Percentiles rank a stretch among this genome's conserved stretches.
These are phyloP conservation scores for Triplophysa dalaica DNA, from an alignment of 2,113 vertebrate species.

Conservation along the genomic window DNA sequence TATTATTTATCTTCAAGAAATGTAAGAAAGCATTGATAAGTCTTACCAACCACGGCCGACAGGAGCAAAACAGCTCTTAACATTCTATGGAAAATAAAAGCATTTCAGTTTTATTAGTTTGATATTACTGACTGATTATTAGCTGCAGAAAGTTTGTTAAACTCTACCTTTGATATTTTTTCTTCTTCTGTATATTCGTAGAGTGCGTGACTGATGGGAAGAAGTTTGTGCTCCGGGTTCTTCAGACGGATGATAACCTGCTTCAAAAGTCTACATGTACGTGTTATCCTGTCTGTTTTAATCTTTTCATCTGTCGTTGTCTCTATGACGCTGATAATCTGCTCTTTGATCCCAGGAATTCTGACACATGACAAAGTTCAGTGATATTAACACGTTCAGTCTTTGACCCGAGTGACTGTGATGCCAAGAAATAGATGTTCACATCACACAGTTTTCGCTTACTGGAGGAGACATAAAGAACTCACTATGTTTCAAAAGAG, in stretches of 20 bases:
- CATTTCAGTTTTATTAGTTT: neutral
- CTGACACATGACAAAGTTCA: neutral
- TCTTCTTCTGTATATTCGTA: neutral
- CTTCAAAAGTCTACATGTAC: neutral
- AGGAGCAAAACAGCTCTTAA: slow-evolving; percentile 28
- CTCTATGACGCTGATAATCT: slow-evolving; percentile 15
- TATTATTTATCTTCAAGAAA: neutral
- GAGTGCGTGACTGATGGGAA: neutral
- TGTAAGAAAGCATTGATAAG: neutral
- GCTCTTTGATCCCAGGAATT: slow-evolving; percentile 17
- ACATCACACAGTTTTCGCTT: neutral
- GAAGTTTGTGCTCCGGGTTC: neutral
- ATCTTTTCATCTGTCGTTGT: slow-evolving; percentile 1
- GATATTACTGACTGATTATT: neutral
- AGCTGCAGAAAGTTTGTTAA: neutral
- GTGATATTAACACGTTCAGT: slow-evolving; percentile 9
- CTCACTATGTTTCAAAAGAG: too few species aligned
- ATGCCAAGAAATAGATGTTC: neutral
- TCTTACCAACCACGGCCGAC: slow-evolving; percentile 41
- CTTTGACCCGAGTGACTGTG: neutral
- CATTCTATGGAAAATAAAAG: slow-evolving; percentile 17
- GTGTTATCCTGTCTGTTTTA: neutral
- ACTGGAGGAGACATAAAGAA: too few species aligned
- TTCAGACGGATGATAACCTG: slow-evolving; percentile 10
- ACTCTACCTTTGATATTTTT: neutral